Conservation (phyloP, 2,797 vertebrate species). For the Orestias chungarensis region DNA sequence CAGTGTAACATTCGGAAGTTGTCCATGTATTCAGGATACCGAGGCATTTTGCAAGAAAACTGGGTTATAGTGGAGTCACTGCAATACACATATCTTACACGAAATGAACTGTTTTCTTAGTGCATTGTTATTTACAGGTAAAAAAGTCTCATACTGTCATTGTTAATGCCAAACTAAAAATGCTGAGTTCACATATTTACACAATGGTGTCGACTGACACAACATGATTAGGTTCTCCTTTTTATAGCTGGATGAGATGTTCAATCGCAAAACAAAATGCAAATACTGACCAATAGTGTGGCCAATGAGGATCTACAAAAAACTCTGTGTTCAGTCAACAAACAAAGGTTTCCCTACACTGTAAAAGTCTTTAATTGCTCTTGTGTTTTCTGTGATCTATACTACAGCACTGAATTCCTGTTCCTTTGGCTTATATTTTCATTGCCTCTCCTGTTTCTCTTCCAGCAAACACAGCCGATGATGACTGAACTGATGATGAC, state of each 20-base stretch:
- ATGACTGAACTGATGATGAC: conserved; percentile 66
- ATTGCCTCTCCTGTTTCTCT: conserved; percentile 69
- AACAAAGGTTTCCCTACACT: conserved; percentile 23
- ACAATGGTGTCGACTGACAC: conserved; percentile 9
- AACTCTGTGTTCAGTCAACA: conserved; percentile 21
- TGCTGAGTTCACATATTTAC: conserved; percentile 35
- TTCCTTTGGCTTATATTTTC: conserved; percentile 57
- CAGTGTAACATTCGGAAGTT: conserved; percentile 14
- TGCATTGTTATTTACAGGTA: conserved; percentile 29
- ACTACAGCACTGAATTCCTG: conserved; percentile 72
- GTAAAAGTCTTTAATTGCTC: conserved; percentile 23
- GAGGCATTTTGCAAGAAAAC: conserved; percentile 19
- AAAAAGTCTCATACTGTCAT: conserved; percentile 15
- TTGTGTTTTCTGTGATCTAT: conserved; percentile 9
- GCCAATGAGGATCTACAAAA: conserved; percentile 19
- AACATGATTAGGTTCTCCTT: conserved; percentile 10
- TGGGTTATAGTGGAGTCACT: conserved; percentile 16
- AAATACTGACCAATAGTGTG: conserved; percentile 8
- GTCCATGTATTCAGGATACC: conserved; percentile 52
- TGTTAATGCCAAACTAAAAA: conserved; percentile 8
- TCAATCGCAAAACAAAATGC: conserved; percentile 12
- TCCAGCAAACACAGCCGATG: conserved; percentile 69
- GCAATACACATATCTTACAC: background rate
- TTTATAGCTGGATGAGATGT: conserved; percentile 27
- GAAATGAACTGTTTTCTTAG: conserved; percentile 15